Evolutionary conservation across 2,797 vertebrate genomes (phyloP).

Genomic region (Tinamus major): DNA sequence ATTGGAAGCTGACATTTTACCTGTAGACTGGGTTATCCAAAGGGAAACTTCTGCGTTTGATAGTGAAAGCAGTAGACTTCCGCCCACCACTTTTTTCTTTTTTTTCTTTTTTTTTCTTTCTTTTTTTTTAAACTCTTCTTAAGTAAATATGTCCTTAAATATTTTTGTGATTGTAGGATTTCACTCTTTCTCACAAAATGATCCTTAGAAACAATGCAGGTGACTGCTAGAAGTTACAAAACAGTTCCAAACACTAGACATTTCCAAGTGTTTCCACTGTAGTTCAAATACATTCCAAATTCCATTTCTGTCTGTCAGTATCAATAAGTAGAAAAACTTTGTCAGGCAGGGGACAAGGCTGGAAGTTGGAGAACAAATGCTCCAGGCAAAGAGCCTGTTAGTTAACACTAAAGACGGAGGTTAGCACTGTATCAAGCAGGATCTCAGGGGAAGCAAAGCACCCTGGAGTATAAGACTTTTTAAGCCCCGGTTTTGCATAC

Average conservation of each 20-base stretch:
- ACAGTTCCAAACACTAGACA: neutral
- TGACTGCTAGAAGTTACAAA: neutral
- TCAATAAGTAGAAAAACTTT: slow-evolving; percentile 23
- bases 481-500: slow-evolving; percentile 11
- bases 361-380: slow-evolving; percentile 21
- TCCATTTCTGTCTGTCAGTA: neutral
- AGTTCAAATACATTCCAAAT: neutral
- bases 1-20: neutral
- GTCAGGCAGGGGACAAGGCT: neutral
- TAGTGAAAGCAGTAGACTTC: neutral
- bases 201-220: neutral
- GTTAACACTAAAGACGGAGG: neutral
- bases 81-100: neutral
- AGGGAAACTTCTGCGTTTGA: neutral
- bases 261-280: neutral
- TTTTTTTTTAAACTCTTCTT: neutral
- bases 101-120: neutral
- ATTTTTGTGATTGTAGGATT: neutral
- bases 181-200: neutral
- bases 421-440: neutral
- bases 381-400: slow-evolving; percentile 22
- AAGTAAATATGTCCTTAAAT: neutral
- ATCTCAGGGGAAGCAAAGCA: neutral
- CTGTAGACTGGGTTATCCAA: neutral
- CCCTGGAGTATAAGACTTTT: slow-evolving; percentile 9